These are phyloP conservation scores for Gadopsis marmoratus DNA, from an alignment of 2,797 vertebrate genomes.

Conservation along the genomic window DNA sequence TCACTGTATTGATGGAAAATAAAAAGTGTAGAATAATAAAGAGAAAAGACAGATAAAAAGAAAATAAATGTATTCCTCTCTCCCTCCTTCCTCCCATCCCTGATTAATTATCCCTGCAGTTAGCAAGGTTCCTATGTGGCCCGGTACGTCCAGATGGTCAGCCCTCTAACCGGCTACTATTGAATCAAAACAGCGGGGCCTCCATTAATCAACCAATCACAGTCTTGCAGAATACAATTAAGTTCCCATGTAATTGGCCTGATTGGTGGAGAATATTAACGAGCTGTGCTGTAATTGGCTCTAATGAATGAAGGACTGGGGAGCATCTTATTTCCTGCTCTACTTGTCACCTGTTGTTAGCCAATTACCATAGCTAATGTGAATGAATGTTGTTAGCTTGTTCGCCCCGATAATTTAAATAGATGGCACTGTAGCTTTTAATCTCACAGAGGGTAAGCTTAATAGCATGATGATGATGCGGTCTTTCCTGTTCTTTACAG, in stretches of 20 bases:
- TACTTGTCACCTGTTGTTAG: slow-evolving; percentile 75
- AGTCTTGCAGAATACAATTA: slow-evolving; percentile 69
- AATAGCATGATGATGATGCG: slow-evolving; percentile 17
- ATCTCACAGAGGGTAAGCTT: slow-evolving; percentile 16
- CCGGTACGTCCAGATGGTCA: slow-evolving; percentile 71
- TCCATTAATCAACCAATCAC: slow-evolving; percentile 72
- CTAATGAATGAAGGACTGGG: slow-evolving; percentile 68
- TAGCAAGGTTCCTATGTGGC: slow-evolving; percentile 51
- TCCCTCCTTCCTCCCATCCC: slow-evolving; percentile 23
- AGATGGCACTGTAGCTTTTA: slow-evolving; percentile 39
- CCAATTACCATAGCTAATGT: slow-evolving; percentile 57
- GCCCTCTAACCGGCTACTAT: slow-evolving; percentile 50
- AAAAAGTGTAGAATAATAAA: slow-evolving; percentile 3
- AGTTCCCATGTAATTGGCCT: slow-evolving; percentile 70
- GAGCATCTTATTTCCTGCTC: slow-evolving; percentile 75
- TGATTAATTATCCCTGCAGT: slow-evolving; percentile 52
- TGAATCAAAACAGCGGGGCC: slow-evolving; percentile 62
- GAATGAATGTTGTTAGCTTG: slow-evolving; percentile 50
- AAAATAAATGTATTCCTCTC: slow-evolving; percentile 4
- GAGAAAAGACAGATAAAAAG: background rate
- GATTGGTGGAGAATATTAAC: slow-evolving; percentile 83
- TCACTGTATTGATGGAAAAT: background rate
- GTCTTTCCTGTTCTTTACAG: slow-evolving; percentile 32
- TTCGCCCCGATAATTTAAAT: slow-evolving; percentile 46
- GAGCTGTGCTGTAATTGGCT: slow-evolving; percentile 72